Evolutionary conservation across 1,140 invertebrate species (phyloP).

Genomic region (Acromyrmex echinatior): DNA sequence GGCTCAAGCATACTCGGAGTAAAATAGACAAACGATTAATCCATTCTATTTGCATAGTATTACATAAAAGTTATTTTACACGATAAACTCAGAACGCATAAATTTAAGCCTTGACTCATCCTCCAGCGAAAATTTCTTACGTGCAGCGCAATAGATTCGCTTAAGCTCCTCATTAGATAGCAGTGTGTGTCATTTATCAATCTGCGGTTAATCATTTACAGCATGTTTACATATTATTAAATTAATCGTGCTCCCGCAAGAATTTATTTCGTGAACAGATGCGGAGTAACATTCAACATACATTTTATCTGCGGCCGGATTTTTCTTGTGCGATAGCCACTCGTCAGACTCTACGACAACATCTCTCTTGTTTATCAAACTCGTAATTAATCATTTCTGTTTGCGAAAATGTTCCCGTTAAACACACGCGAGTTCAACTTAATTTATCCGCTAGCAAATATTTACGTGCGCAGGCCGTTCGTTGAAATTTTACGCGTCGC

Average conservation of each 20-base stretch:
- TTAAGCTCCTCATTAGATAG: not conserved
- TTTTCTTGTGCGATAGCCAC: not conserved
- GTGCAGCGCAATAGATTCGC: not conserved
- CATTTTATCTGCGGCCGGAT: not conserved
- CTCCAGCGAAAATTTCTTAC: not conserved
- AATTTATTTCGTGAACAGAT: not conserved
- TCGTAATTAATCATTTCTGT: constrained; percentile 11
- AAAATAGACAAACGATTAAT: constrained; percentile 10
- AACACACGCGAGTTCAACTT: not conserved
- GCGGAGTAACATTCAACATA: not conserved
- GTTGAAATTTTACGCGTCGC: not conserved
- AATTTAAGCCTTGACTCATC: constrained; percentile 2
- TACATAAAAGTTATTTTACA: not conserved
- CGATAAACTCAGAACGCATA: not conserved
- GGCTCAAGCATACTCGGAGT: not conserved
- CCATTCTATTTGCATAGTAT: not conserved
- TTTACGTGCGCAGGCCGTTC: not conserved
- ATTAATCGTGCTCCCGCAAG: not conserved
- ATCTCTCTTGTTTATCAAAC: not conserved
- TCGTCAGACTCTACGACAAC: not conserved
- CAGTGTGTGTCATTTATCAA: constrained; percentile 9
- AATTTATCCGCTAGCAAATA: not conserved
- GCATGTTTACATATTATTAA: not conserved
- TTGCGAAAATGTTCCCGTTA: not conserved
- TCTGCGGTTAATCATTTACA: not conserved